These are phyloP conservation scores for Zophobas morio DNA, from an alignment of 1,140 invertebrate genomes.

Conservation along the genomic window DNA sequence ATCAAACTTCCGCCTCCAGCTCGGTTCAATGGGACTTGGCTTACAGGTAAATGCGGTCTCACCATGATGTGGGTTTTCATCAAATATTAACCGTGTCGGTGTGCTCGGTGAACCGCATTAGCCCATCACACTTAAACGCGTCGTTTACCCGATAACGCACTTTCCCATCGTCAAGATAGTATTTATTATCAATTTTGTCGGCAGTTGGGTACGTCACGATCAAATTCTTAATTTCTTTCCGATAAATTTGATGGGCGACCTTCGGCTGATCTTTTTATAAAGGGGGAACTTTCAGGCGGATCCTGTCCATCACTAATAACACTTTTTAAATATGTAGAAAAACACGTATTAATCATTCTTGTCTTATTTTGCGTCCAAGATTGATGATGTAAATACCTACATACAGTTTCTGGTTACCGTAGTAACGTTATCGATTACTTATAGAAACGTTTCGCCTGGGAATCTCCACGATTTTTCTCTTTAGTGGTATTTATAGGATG, in stretches of 20 bases:
- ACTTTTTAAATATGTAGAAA: slow-evolving; percentile 22
- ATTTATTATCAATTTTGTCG: slow-evolving; percentile 16
- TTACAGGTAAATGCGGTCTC: slow-evolving; percentile 76
- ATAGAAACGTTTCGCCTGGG: slow-evolving; percentile 45
- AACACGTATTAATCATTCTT: slow-evolving; percentile 18
- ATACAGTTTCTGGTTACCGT: slow-evolving; percentile 45
- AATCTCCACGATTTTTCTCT: slow-evolving; percentile 27
- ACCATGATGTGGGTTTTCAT: slow-evolving; percentile 2
- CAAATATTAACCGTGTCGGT: slow-evolving; percentile 26
- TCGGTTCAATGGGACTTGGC: slow-evolving; percentile 85
- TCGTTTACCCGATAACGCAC: slow-evolving; percentile 36
- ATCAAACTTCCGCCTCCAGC: slow-evolving; percentile 73
- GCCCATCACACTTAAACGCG: slow-evolving; percentile 12
- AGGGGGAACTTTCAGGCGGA: not conserved
- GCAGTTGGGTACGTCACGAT: not conserved
- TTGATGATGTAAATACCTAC: slow-evolving; percentile 46
- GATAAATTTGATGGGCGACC: not conserved
- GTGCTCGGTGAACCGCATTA: slow-evolving; percentile 20
- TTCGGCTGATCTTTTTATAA: not conserved
- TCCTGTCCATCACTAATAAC: slow-evolving; percentile 10
- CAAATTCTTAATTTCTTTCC: slow-evolving; percentile 13
- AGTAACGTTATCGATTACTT: slow-evolving; percentile 48
- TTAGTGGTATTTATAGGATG: slow-evolving; percentile 15
- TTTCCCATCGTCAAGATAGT: slow-evolving; percentile 14
- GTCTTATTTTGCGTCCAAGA: slow-evolving; percentile 32